Base-by-base conservation (phyloP, 2,888 invertebrate species). In the Ypsolopha scabrella region DNA sequence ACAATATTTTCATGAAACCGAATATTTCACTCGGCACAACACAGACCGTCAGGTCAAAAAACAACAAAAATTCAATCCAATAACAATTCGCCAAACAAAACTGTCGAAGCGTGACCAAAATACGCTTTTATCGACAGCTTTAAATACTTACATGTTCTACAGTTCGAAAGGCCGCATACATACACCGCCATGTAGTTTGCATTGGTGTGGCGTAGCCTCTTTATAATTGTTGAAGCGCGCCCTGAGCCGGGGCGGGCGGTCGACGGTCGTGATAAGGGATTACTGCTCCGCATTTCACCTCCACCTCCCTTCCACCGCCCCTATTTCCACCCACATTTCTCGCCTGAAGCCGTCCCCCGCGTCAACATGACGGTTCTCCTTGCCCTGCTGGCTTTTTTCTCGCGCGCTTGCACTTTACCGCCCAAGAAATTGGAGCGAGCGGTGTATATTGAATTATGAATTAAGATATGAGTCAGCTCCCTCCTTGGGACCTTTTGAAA, bases 391-490 rank as follows among this genome's bases (percentile, higher is more conserved):
- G 71, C 72, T 74, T 79, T 81, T 80, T 78, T 76, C 75, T 69
- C 74, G 72, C 67, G 70, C 71, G 71, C 75, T 75, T 79, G 78
- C 79, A 76, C 73, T 81, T 70, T 70, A 65, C 72, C 67, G 66
- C 70, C 39, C 36, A 37, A 68, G 60, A 59, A 62, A 63, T 60
- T 61, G 60, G 61, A 62, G 67, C 68, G 68, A 10, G 39, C 14
- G 39, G 48, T 73, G 70, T 51, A 49, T 74, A 78, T 80, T 81
- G 80, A 81, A 80, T 85, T 80, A 81, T 79, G 75, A 79, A 79
- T 75, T 73, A 75, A 72, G 72, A 75, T 72, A 72, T 73, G 70
- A 72, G 68, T 41, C 49, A 24, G 49, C 39, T n/a, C 24, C 24
- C 24, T 24, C 24, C 24, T 24, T 11, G 49, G 47, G 47, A 47